Evolutionary conservation across 2,888 invertebrate genomes (phyloP).

Genomic region (Branchellion lobata): DNA sequence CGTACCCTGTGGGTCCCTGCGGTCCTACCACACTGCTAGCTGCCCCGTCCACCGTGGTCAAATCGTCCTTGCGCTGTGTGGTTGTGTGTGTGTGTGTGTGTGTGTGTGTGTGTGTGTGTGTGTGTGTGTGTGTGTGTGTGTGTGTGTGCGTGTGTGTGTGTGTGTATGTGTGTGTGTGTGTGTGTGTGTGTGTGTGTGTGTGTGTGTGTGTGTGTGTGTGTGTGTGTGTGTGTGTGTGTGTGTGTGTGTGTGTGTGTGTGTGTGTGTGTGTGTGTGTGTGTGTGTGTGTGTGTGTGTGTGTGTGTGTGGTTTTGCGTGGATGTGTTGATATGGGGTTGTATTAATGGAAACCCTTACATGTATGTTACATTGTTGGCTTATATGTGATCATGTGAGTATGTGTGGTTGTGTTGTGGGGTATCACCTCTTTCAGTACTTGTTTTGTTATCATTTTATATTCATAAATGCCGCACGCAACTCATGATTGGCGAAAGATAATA

Average conservation of each 20-base stretch:
- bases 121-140: conserved; percentile 18
- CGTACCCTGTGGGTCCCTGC: conserved; percentile 31
- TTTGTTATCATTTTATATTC: too few relatives aligned
- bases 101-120: background rate
- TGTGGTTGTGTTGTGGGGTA: conserved; percentile 45
- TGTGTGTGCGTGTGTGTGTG: conserved; percentile 2
- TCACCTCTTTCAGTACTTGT: too few relatives aligned
- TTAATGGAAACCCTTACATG: too few relatives aligned
- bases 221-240: conserved; percentile 11
- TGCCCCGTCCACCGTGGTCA: conserved; percentile 22
- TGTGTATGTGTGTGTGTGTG: conserved; percentile 5
- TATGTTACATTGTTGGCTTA: too few relatives aligned
- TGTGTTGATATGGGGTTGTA: too few relatives aligned
- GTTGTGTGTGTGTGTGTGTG: background rate
- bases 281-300: conserved; percentile 31
- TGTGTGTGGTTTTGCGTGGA: conserved; percentile 37
- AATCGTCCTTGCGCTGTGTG: conserved; percentile 10
- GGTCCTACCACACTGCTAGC: conserved; percentile 1
- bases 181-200: conserved; percentile 13
- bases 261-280: conserved; percentile 15
- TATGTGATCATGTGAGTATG: conserved; percentile 42
- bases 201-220: conserved; percentile 8
- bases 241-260: conserved; percentile 12
- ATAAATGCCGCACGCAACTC: too few relatives aligned
- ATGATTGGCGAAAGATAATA: background rate